Percentiles rank a stretch among this genome's conserved stretches.
Evolutionary conservation across 2,888 invertebrate genomes (phyloP).

Genomic region (Furcula furcula): DNA sequence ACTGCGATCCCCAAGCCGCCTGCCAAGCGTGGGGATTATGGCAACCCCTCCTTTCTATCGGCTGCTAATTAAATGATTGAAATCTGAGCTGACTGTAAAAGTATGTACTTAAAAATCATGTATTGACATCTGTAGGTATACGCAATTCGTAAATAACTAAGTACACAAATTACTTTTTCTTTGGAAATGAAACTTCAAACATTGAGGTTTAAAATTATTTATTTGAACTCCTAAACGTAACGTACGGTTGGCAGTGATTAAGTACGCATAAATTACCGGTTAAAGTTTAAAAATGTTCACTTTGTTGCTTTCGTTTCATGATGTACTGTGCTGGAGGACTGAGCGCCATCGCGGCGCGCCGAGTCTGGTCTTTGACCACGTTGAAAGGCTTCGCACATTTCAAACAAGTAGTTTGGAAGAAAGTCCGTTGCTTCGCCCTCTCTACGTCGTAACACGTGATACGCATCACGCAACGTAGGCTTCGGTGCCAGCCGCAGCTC

Average conservation of each 20-base stretch:
- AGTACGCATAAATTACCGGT: too few species aligned
- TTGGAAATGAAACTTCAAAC: constrained; percentile 18
- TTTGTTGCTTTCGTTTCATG: constrained; percentile 43
- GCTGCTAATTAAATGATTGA: too few species aligned
- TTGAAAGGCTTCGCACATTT: constrained; percentile 76
- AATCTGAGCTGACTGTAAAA: too few species aligned
- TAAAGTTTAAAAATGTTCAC: constrained; percentile 23
- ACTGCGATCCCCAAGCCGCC: too few species aligned
- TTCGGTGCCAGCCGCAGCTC: constrained; percentile 72
- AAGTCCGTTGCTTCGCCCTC: constrained; percentile 70
- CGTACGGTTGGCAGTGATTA: constrained; percentile 26
- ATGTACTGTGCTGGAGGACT: constrained; percentile 34
- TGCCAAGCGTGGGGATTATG: too few species aligned
- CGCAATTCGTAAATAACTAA: too few species aligned
- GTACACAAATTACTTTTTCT: too few species aligned
- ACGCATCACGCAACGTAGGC: constrained; percentile 72
- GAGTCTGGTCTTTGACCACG: constrained; percentile 66
- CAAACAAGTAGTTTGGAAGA: constrained; percentile 73
- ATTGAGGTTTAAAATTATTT: constrained; percentile 13
- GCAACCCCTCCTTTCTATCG: too few species aligned
- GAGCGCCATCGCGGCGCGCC: constrained; percentile 51
- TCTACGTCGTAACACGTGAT: constrained; percentile 67
- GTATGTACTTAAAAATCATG: too few species aligned
- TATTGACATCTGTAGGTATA: too few species aligned
- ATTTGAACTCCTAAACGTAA: constrained; percentile 15